Conservation (phyloP, 2,888 invertebrate species). For the Sarcophaga subvicina region DNA sequence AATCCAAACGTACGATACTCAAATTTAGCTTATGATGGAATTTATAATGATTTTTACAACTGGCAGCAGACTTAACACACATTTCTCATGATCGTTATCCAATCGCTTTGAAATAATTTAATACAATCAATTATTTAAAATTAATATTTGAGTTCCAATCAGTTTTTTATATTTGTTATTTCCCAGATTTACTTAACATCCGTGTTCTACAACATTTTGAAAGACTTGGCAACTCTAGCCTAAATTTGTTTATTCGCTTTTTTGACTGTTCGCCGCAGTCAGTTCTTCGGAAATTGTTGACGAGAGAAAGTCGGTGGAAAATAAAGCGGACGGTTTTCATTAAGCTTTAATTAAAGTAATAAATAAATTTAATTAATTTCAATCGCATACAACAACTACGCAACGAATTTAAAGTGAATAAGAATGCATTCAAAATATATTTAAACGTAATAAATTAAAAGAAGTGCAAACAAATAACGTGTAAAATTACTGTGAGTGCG, state of each 20-base stretch:
- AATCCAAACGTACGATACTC: no score
- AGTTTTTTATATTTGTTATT: no score
- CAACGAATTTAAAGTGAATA: conserved; percentile 35
- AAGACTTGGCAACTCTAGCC: not conserved
- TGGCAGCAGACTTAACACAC: no score
- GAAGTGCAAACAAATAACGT: not conserved
- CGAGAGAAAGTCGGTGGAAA: conserved; percentile 27
- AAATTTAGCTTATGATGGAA: no score
- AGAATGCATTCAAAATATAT: conserved; percentile 3
- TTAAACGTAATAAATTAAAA: not conserved
- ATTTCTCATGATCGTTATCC: no score
- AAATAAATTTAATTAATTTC: conserved; percentile 50
- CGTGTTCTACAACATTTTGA: not conserved
- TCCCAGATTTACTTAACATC: no score
- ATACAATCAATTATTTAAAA: no score
- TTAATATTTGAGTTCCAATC: no score
- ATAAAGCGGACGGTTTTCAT: conserved; percentile 12
- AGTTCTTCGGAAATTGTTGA: conserved; percentile 58
- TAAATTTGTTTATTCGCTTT: conserved; percentile 33
- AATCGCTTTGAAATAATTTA: no score
- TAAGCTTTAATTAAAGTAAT: conserved; percentile 31
- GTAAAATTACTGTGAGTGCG: not conserved
- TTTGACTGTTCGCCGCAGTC: conserved; percentile 43
- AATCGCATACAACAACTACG: conserved; percentile 34
- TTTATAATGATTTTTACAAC: no score